A percentile compares a stretch with the other conserved stretches of the same genome.
Conservation (phyloP, 2,797 vertebrate genomes). For the Tiaroga cobitis region DNA sequence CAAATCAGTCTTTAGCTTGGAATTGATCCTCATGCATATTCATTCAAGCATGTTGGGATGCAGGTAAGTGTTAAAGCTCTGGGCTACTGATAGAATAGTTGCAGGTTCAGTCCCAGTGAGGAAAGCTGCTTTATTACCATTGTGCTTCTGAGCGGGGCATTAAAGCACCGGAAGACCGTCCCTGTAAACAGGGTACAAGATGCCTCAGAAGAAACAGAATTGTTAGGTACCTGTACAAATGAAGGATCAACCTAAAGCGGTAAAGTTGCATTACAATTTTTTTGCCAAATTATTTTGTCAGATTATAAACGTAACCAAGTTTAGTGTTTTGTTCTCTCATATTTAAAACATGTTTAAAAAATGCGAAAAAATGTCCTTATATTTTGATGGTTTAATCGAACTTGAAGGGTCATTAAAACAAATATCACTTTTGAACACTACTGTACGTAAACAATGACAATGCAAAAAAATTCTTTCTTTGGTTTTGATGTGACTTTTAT, state of each 20-base stretch:
- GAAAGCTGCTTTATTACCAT: neutral
- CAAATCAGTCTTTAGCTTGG: neutral
- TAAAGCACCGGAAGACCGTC: neutral
- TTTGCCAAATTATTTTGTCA: neutral
- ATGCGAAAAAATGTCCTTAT: neutral
- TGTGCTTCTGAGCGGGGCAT: neutral
- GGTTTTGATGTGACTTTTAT: neutral
- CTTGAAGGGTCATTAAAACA: neutral
- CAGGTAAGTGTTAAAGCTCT: neutral
- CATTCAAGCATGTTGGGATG: neutral
- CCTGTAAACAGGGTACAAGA: slow-evolving; percentile 4
- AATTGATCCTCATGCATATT: neutral
- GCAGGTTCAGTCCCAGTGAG: neutral
- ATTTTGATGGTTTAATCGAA: neutral
- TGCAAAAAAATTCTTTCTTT: no score
- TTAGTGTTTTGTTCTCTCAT: neutral
- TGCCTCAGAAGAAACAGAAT: neutral
- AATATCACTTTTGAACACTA: neutral
- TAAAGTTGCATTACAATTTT: neutral
- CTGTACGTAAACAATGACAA: neutral
- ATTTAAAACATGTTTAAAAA: no score
- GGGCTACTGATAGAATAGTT: slow-evolving; percentile 7
- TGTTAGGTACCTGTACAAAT: neutral
- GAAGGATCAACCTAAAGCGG: neutral
- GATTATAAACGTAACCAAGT: neutral